These are phyloP conservation scores for Echiichthys vipera DNA, from an alignment of 2,797 vertebrate species.

Conservation along the genomic window DNA sequence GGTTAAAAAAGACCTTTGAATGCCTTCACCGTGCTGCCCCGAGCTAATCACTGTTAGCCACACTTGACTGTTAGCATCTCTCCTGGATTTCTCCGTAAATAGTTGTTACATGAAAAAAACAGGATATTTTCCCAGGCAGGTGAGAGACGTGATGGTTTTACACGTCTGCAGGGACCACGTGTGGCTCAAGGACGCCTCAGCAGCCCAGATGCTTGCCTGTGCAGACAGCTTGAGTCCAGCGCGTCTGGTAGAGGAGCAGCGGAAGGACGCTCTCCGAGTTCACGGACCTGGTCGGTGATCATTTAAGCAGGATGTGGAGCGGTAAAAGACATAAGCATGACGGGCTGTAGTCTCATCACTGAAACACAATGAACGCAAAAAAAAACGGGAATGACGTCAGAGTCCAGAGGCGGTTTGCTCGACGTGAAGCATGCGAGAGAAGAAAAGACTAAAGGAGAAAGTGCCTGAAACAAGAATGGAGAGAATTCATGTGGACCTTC, in stretches of 20 bases:
- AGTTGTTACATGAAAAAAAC: neutral
- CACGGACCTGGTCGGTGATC: conserved; percentile 12
- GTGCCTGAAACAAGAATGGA: neutral
- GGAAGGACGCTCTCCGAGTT: conserved; percentile 26
- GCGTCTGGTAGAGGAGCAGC: conserved; percentile 1
- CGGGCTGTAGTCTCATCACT: conserved; percentile 22
- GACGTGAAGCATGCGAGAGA: neutral
- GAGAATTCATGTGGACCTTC: conserved; percentile 6
- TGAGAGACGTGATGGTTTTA: conserved; percentile 1
- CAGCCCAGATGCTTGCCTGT: conserved; percentile 16
- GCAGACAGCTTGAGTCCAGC: conserved; percentile 2
- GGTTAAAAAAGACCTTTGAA: too few species aligned
- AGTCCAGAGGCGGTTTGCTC: neutral
- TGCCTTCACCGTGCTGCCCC: too few species aligned
- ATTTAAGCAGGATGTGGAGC: conserved; percentile 4
- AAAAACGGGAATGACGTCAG: neutral
- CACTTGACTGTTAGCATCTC: too few species aligned
- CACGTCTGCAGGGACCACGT: conserved; percentile 13
- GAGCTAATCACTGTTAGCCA: too few species aligned
- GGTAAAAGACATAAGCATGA: conserved; percentile 15
- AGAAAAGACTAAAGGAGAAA: neutral
- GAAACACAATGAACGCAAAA: conserved; percentile 14
- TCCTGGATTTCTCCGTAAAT: too few species aligned
- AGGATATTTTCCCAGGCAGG: neutral
- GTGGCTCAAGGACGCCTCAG: conserved; percentile 31